These are phyloP conservation scores for Ophion ellenae DNA, from an alignment of 2,888 invertebrate species.

Conservation along the genomic window DNA sequence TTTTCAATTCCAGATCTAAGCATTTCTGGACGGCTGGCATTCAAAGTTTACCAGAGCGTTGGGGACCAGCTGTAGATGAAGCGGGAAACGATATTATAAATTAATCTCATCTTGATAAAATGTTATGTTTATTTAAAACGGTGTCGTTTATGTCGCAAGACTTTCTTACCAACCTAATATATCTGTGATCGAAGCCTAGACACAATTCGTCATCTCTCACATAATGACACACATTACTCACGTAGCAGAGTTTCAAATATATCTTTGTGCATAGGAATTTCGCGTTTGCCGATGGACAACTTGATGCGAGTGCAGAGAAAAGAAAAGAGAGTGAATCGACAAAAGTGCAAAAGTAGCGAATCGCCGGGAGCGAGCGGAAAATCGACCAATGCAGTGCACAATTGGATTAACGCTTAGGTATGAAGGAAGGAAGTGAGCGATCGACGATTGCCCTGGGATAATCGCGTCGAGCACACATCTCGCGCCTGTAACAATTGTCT, in stretches of 20 bases:
- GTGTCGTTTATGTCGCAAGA: too few relatives aligned
- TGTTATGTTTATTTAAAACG: too few relatives aligned
- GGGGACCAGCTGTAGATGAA: too few relatives aligned
- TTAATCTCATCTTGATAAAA: too few relatives aligned
- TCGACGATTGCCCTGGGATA: conserved; percentile 19
- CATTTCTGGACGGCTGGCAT: too few relatives aligned
- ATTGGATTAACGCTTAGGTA: conserved; percentile 16
- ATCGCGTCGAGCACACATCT: not conserved
- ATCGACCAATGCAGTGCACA: not conserved
- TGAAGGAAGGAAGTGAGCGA: conserved; percentile 31
- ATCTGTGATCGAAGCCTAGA: too few relatives aligned
- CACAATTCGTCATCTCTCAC: not conserved
- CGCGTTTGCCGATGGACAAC: conserved; percentile 25
- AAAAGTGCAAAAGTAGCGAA: not conserved
- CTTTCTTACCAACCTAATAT: too few relatives aligned
- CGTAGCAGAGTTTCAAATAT: conserved; percentile 55
- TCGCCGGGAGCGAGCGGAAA: conserved; percentile 1
- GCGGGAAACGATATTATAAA: too few relatives aligned
- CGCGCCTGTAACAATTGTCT: not conserved
- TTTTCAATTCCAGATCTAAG: too few relatives aligned
- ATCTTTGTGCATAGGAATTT: conserved; percentile 44
- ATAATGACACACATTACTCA: conserved; percentile 15
- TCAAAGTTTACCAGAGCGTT: too few relatives aligned
- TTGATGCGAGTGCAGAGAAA: conserved; percentile 7
- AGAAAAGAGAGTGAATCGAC: conserved; percentile 11